Base-by-base conservation (phyloP, 2,797 vertebrate genomes). In the Molossus molossus region DNA sequence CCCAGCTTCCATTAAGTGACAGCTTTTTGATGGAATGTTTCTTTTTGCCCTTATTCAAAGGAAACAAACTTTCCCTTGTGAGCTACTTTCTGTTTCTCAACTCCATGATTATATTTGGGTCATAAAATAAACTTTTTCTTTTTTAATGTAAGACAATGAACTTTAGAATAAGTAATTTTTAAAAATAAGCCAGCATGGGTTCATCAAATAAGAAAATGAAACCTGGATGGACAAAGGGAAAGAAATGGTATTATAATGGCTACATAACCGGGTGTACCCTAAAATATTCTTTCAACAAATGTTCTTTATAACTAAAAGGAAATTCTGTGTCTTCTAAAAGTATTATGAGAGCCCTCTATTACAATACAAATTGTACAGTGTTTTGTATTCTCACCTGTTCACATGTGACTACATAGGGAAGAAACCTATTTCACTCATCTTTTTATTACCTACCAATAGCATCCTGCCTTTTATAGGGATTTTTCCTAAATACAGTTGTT, bases 151-250 rank as follows among this genome's bases (percentile, higher is more conserved):
- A 84, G 27, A 70, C 25, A 90, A 95, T 64, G 48, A 96, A 79
- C 9, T 67, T 65, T 33, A 72, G 55, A 94, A 79, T 77, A 87
- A 92, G 55, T 80, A 64, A 87, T 69, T 65, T 20, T 67, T 82
- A 85, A 81, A 80, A 25, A 60, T 18, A 91, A 93, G 87, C 14
- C 11, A 25, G 9, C 15, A 65, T 40, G 9, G 17, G 7, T 65
- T 84, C 60, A 76, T 27, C 48, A 84, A 81, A 48, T 37, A 55
- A 80, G 45, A 90, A 93, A 90, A 92, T 40, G 7, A 92, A 95
- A 58, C 4, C 50, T 33, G 50, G 33, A 64, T 6, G 2, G 14
- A 40, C 50, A 8, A 1, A 70, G 1, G 11, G 60, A 82, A 82
- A 90, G 14, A 50, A 67, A 69, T 25, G 17, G 37, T 29, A 90